Percentiles rank a stretch among this genome's conserved stretches.
phyloP scores from a whole-genome alignment of 2,888 invertebrate species.

The Podabrus alpinus region DNA sequence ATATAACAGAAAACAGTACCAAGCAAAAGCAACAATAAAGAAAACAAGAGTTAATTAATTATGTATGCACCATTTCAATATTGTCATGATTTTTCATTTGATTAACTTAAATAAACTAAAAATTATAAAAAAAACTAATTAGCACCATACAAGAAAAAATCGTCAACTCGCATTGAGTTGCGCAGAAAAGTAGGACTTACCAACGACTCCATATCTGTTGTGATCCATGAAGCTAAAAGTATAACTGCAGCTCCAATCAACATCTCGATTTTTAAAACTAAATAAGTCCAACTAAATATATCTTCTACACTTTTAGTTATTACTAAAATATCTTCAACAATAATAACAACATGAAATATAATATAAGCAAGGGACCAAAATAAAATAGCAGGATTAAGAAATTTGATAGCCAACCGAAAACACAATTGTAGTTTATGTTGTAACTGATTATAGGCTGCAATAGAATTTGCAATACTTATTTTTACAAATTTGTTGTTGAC shows the following conservation, averaged over 20 bases:
- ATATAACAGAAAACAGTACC: no score
- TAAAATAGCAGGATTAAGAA: neutral
- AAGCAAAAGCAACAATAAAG: no score
- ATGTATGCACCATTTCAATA: no score
- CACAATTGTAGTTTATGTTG: neutral
- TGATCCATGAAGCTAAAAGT: neutral
- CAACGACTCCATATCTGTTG: neutral
- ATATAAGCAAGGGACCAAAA: neutral
- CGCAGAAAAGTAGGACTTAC: no score
- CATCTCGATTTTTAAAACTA: neutral
- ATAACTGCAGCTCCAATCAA: rapidly evolving
- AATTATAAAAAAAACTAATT: no score
- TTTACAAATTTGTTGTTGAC: neutral
- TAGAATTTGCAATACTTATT: neutral
- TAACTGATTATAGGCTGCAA: neutral
- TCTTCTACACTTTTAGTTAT: neutral
- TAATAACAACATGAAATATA: neutral
- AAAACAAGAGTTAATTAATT: no score
- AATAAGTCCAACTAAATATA: neutral
- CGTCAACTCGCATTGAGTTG: no score
- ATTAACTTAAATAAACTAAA: no score
- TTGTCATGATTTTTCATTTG: no score
- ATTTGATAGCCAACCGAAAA: neutral
- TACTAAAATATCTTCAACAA: neutral
- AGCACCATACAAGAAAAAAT: no score